Base-by-base conservation (phyloP, 53 echinoderm and acorn worm species). In the Luidia sarsii region DNA sequence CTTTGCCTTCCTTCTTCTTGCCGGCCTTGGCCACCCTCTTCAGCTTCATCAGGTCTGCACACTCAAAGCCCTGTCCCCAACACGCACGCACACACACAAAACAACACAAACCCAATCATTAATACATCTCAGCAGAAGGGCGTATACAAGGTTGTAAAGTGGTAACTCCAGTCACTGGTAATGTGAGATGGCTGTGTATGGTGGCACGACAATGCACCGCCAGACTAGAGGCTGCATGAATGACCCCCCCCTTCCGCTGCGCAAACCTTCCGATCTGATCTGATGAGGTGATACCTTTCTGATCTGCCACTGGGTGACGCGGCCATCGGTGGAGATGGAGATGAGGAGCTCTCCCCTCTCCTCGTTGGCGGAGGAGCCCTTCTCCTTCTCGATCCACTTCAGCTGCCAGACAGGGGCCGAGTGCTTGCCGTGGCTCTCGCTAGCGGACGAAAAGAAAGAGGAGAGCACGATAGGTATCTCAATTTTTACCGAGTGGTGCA, bases 291-390 rank as follows among this genome's bases (percentile, higher is more conserved):
- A n/a, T 55, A 94, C 92, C 85, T 99, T 99, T 43, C 99, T 91
- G 68, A 99, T 99, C 52, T 93, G 93, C 99, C 99, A 99, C 50
- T 94, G 99, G 0, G 94, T 94, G 29, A 99, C 99, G 31, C 99
- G 73, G 45, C 94, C 94, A 34, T 94, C 99, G 10, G 99, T 99
- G 48, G 96, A 96, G 36, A 96, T 82, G 0, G 99, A 99, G 32
- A 99, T 90, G 7, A 99, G 81, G 18, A 99, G 56, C 38, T 99
- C 99, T 55, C 89, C 87, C 29, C 89, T 86, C 64, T 99, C 99
- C 50, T 99, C 99, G 0, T 80, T 82, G 1, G 89, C 72, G 1
- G 94, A 88, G 1, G 64, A 2, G 29, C 94, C 99, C 28, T 91
- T 91, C 56, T 99, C 99, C 56, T 91, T 99, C 51, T 99, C 99